Base-by-base conservation (phyloP, 2,797 vertebrate genomes). In the Synanceia verrucosa region DNA sequence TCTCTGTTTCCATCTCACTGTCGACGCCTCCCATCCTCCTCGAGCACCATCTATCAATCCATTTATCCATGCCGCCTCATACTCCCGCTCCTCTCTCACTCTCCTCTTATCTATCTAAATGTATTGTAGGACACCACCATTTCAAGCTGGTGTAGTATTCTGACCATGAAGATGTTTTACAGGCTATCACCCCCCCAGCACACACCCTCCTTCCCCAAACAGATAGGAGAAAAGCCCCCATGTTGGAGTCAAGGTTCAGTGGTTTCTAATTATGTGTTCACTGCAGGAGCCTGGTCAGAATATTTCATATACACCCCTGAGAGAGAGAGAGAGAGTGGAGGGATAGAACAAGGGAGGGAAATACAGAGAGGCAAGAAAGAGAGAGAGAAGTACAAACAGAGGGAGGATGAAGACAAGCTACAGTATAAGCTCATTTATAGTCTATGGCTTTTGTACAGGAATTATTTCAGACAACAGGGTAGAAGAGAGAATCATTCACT, bases 191-290 rank as follows among this genome's bases (percentile, higher is more conserved):
- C 21, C 34, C 31, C 28, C 46, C 24, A 8, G 12, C 36, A 12
- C 18, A n/a, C n/a, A 1, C 67, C 9, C 26, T 21, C 57, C 36
- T 56, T 52, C 52, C 61, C 73, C 59, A 86, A 86, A 82, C 83
- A 85, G 89, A 89, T 84, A 87, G 61, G 78, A 83, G 77, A 71
- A 83, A 78, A 83, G 62, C 65, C 68, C 63, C 70, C 66, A 70
- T 90, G 89, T 92, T 64, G 61, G 65, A 81, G 85, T 83, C 85
- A 84, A 14, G 66, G 82, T 83, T 88, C 82, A 88, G 44, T 72
- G 83, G 58, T 84, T 89, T 91, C 88, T 89, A 91, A 92, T 92
- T 91, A 91, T 89, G 65, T 76, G 88, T 76, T 89, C 77, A 65
- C 78, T 73, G 84, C 65, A 70, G 76, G 66, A 85, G 82, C 69